These are phyloP conservation scores for Brachyhypopomus occidentalis DNA, from an alignment of 2,113 vertebrate genomes.

Conservation along the genomic window DNA sequence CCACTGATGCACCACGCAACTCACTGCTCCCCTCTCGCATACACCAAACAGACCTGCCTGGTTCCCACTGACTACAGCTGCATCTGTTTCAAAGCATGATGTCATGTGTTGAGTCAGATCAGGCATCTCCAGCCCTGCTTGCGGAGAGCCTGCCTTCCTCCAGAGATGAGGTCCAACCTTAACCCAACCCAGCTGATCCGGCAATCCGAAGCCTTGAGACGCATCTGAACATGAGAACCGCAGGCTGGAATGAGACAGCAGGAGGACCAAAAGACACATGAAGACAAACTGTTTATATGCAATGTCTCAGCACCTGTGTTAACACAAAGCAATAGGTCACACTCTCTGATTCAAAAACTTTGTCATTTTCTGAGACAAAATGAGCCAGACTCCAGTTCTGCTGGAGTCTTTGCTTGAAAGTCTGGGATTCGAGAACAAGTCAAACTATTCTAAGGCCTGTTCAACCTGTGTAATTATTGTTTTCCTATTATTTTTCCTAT, in stretches of 20 bases:
- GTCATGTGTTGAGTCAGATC: background rate
- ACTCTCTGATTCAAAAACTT: too few species aligned
- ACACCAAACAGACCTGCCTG: background rate
- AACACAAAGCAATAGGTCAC: too few species aligned
- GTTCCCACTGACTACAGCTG: background rate
- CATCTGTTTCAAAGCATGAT: background rate
- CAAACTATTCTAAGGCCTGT: background rate
- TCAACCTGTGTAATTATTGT: background rate
- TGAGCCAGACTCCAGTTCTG: too few species aligned
- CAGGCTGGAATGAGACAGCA: too few species aligned
- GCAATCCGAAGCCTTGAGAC: background rate
- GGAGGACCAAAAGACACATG: background rate
- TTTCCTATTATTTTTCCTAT: background rate
- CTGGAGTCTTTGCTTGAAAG: background rate
- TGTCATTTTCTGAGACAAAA: too few species aligned
- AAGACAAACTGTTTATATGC: too few species aligned
- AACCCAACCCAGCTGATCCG: constrained; percentile 1
- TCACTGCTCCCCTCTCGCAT: background rate
- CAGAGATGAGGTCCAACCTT: background rate
- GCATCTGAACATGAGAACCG: too few species aligned
- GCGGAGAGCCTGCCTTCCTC: background rate
- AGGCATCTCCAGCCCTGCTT: background rate
- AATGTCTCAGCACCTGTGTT: too few species aligned
- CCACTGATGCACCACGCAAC: background rate
- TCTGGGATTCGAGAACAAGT: background rate